A percentile compares a stretch with the other conserved stretches of the same genome.
phyloP scores from a whole-genome alignment of 2,888 invertebrate genomes.

The Nomada hirtipes region DNA sequence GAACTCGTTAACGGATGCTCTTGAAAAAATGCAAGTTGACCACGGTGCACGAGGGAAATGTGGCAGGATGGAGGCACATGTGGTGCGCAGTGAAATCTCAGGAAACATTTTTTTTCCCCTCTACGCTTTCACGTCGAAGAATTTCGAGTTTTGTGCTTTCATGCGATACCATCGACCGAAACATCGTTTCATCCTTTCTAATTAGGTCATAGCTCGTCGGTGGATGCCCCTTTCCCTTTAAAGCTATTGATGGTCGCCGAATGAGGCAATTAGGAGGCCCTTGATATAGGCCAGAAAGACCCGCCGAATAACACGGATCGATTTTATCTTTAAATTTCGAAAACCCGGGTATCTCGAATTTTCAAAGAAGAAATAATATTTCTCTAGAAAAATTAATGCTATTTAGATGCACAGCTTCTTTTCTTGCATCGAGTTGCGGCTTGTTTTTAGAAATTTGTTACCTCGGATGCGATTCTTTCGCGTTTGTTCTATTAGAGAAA shows the following conservation, averaged over 20 bases:
- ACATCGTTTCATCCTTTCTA: conserved; percentile 52
- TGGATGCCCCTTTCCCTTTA: conserved; percentile 43
- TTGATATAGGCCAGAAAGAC: conserved; percentile 10
- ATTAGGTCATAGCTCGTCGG: conserved; percentile 58
- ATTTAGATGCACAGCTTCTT: not conserved
- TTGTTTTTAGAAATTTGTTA: too few relatives aligned
- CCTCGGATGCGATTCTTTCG: too few relatives aligned
- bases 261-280: conserved; percentile 54
- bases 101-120: not conserved
- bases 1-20: not conserved
- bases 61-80: not conserved
- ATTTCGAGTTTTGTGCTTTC: conserved; percentile 41
- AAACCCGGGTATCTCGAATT: not conserved
- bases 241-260: conserved; percentile 47
- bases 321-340: conserved; percentile 44
- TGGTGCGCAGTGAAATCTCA: conserved; percentile 27
- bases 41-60: conserved; percentile 26
- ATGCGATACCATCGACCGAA: not conserved
- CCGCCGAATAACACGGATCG: conserved; percentile 36
- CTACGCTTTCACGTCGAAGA: conserved; percentile 20
- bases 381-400: not conserved
- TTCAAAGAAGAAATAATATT: not conserved
- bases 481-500: too few relatives aligned
- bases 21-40: conserved; percentile 40
- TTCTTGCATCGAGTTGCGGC: too few relatives aligned